Evolutionary conservation across 2,113 vertebrate genomes (phyloP).

Genomic region (Steatornis caripensis): DNA sequence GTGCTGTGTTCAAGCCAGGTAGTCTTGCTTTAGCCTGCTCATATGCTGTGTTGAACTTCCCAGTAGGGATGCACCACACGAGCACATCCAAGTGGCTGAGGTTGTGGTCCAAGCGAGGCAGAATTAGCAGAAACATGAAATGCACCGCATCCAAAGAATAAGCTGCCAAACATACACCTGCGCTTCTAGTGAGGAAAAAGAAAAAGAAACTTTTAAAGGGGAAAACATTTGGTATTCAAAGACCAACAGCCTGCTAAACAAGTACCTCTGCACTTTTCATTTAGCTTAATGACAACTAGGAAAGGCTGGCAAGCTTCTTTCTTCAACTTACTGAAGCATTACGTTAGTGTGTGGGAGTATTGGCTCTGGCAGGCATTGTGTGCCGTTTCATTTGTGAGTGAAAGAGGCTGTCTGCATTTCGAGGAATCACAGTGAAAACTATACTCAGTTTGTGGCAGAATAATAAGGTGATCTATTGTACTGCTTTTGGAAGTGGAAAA

Average conservation of each 20-base stretch:
- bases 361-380: slow-evolving; percentile 8
- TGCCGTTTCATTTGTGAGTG: slow-evolving; percentile 31
- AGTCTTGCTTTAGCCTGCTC: neutral
- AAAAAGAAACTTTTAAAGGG: neutral
- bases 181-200: neutral
- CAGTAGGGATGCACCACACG: accelerated
- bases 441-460: slow-evolving; percentile 24
- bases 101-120: neutral
- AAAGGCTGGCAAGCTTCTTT: slow-evolving; percentile 11
- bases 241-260: neutral
- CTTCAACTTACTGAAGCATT: slow-evolving; percentile 12
- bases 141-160: neutral
- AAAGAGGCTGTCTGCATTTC: slow-evolving; percentile 26
- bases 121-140: neutral
- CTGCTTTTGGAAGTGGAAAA: slow-evolving; percentile 46
- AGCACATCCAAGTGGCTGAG: neutral
- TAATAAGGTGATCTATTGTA: slow-evolving; percentile 38
- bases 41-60: neutral
- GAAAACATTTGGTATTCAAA: neutral
- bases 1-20: neutral
- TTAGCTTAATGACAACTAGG: neutral
- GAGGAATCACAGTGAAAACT: slow-evolving; percentile 9
- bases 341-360: neutral
- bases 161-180: neutral
- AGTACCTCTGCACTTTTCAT: neutral